phyloP scores from a whole-genome alignment of 2,797 vertebrate genomes.

The Leptodactylus fallax region DNA sequence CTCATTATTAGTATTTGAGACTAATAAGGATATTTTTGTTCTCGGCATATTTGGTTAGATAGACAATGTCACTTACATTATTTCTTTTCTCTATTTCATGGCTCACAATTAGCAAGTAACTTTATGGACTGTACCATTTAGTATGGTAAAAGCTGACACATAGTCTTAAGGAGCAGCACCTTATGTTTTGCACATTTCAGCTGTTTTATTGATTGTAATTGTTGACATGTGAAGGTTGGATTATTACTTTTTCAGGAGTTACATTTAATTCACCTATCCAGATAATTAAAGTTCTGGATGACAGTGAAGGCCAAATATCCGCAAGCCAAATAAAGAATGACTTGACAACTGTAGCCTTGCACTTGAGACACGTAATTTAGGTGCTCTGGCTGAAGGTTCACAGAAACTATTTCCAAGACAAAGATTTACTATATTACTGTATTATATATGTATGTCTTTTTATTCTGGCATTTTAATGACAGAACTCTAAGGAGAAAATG shows the following conservation, averaged over 20 bases:
- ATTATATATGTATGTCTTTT: neutral
- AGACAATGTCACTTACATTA: neutral
- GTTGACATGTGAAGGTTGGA: slow-evolving; percentile 56
- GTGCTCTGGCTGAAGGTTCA: slow-evolving; percentile 15
- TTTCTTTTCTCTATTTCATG: neutral
- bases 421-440: slow-evolving; percentile 12
- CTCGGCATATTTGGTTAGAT: neutral
- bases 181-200: slow-evolving; percentile 17
- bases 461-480: neutral
- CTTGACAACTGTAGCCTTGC: slow-evolving; percentile 57
- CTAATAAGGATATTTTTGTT: neutral
- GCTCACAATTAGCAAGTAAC: neutral
- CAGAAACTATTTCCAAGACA: slow-evolving; percentile 6
- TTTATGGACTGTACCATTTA: neutral
- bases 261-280: slow-evolving; percentile 52
- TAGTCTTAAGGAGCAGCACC: neutral
- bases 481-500: neutral
- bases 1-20: neutral
- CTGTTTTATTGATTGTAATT: slow-evolving; percentile 53
- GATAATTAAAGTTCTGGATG: slow-evolving; percentile 60
- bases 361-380: slow-evolving; percentile 53
- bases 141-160: neutral
- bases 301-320: slow-evolving; percentile 59
- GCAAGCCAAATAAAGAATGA: slow-evolving; percentile 55
- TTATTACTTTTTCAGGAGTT: slow-evolving; percentile 41